Evolutionary conservation across 2,888 invertebrate genomes (phyloP).

Genomic region (Magallana nippona): DNA sequence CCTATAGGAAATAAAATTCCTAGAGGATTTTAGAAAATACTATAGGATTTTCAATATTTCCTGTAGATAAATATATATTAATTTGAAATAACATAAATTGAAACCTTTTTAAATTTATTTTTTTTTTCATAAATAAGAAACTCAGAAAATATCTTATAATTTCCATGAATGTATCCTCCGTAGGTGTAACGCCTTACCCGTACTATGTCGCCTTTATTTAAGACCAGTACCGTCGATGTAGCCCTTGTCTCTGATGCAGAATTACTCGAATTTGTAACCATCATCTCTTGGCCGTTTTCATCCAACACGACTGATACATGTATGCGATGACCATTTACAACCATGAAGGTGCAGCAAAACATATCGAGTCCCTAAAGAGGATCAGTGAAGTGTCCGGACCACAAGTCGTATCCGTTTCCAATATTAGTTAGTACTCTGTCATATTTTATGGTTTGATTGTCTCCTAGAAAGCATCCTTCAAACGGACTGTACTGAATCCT

Average conservation of each 20-base stretch:
- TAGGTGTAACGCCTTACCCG: not conserved
- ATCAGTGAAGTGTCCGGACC: not conserved
- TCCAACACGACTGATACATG: not conserved
- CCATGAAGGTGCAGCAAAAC: conserved; percentile 1
- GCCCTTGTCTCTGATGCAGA: not conserved
- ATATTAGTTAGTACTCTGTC: not conserved
- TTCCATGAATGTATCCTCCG: not conserved
- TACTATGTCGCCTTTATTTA: not conserved
- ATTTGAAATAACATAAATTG: no score
- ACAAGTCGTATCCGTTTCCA: not conserved
- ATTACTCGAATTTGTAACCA: not conserved
- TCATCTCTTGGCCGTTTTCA: not conserved
- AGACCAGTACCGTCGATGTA: not conserved
- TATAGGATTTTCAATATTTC: no score
- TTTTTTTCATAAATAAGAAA: not conserved
- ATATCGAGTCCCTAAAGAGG: not conserved
- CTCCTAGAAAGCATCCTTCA: not conserved
- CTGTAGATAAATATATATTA: no score
- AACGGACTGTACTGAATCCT: not conserved
- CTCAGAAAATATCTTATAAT: not conserved
- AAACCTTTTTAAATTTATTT: not conserved
- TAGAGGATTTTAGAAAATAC: no score
- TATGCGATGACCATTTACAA: no score
- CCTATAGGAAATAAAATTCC: no score
- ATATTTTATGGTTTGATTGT: not conserved